Conservation (phyloP, 2,797 vertebrate species). For the Coluber constrictor region DNA sequence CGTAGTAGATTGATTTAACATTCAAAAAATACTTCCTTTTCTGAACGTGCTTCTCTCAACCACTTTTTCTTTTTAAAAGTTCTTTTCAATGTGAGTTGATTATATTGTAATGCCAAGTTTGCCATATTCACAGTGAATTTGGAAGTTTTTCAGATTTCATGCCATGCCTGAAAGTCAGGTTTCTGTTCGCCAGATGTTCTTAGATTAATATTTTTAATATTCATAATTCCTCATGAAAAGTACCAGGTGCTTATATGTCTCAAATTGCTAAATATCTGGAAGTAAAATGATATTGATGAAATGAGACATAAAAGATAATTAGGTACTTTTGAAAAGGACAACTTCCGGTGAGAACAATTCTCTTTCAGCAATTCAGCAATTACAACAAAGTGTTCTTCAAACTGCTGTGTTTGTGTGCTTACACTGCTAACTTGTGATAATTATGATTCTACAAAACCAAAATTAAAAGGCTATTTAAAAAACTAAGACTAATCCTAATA, state of each 20-base stretch:
- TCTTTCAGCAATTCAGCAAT: not conserved
- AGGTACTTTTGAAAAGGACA: constrained; percentile 60
- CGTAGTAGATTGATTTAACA: not conserved
- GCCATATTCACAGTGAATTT: constrained; percentile 57
- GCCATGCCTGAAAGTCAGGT: constrained; percentile 63
- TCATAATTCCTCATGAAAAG: constrained; percentile 62
- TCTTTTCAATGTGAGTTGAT: constrained; percentile 36
- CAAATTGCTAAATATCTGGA: constrained; percentile 56
- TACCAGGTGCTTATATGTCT: constrained; percentile 62
- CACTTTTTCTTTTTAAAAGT: not conserved
- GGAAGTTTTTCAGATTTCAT: constrained; percentile 60
- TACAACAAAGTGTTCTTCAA: constrained; percentile 1
- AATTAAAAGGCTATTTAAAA: not conserved
- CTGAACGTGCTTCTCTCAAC: not conserved
- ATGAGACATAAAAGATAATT: constrained; percentile 64
- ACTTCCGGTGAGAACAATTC: constrained; percentile 17
- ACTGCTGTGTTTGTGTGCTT: constrained; percentile 2
- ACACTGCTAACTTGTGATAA: constrained; percentile 19
- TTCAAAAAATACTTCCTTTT: not conserved
- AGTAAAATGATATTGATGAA: constrained; percentile 67
- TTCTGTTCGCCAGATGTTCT: constrained; percentile 60
- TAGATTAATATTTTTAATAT: constrained; percentile 66
- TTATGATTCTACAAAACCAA: not conserved
- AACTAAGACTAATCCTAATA: not conserved
- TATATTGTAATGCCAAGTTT: constrained; percentile 29